These are phyloP conservation scores for Crypturellus tataupa DNA, from an alignment of 2,797 vertebrate species.

Conservation along the genomic window DNA sequence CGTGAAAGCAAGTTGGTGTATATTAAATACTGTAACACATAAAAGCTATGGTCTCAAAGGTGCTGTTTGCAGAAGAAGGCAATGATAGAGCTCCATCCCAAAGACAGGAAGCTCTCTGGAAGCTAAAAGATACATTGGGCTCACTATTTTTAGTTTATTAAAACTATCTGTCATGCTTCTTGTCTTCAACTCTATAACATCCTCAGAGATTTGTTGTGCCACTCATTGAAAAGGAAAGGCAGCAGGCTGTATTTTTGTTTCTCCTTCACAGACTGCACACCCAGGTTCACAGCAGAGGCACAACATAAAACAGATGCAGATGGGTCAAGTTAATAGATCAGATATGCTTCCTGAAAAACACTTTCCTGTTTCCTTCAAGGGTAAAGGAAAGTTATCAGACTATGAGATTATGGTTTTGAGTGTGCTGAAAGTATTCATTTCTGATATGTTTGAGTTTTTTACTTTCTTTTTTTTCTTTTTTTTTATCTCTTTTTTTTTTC, in stretches of 20 bases:
- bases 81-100: slow-evolving; percentile 9
- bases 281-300: neutral
- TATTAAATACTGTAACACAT: neutral
- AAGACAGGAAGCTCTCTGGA: neutral
- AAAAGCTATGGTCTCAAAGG: neutral
- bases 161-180: slow-evolving; percentile 57
- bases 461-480: neutral
- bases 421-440: neutral
- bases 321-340: neutral
- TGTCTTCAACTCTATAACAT: slow-evolving; percentile 15
- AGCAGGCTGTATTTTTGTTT: neutral
- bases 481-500: too few species aligned
- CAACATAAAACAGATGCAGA: neutral
- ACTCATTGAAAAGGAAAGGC: neutral
- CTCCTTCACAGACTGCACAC: neutral
- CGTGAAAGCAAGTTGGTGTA: neutral
- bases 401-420: neutral
- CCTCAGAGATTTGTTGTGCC: slow-evolving; percentile 39
- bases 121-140: neutral
- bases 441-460: neutral
- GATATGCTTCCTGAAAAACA: neutral
- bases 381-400: neutral
- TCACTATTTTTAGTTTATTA: slow-evolving; percentile 66
- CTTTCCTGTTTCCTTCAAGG: neutral
- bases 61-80: neutral